These are phyloP conservation scores for Agonopterix arenella DNA, from an alignment of 2,888 invertebrate species.

Conservation along the genomic window DNA sequence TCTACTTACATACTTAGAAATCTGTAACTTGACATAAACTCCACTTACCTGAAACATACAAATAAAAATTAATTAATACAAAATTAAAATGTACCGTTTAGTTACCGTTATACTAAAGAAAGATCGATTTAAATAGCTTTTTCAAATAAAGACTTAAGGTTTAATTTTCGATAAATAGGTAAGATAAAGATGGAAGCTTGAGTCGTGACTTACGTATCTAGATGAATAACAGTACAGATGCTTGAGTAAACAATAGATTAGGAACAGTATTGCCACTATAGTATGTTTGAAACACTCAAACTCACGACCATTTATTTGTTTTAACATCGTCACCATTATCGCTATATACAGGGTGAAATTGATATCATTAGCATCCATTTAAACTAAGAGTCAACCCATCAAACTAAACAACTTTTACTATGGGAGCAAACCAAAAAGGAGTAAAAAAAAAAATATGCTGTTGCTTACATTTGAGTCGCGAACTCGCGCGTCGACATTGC, in stretches of 20 bases:
- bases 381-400: too few species aligned
- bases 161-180: neutral
- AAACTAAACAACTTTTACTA: too few species aligned
- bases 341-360: too few species aligned
- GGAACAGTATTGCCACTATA: neutral
- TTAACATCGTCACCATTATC: too few species aligned
- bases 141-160: neutral
- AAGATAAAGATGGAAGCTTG: neutral
- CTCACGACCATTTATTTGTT: too few species aligned
- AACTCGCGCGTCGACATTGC: too few species aligned
- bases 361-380: too few species aligned
- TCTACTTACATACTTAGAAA: neutral
- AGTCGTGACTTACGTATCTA: constrained; percentile 6
- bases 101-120: constrained; percentile 1
- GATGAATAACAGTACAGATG: constrained; percentile 2
- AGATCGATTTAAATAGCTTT: neutral
- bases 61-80: constrained; percentile 1
- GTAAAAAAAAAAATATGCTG: too few species aligned
- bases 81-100: neutral
- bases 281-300: too few species aligned
- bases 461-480: too few species aligned
- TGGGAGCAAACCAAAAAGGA: too few species aligned
- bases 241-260: constrained; percentile 6
- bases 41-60: constrained; percentile 22
- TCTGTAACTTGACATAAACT: neutral